Evolutionary conservation across 2,888 invertebrate genomes (phyloP).

Genomic region (Drosophila pegasa): DNA sequence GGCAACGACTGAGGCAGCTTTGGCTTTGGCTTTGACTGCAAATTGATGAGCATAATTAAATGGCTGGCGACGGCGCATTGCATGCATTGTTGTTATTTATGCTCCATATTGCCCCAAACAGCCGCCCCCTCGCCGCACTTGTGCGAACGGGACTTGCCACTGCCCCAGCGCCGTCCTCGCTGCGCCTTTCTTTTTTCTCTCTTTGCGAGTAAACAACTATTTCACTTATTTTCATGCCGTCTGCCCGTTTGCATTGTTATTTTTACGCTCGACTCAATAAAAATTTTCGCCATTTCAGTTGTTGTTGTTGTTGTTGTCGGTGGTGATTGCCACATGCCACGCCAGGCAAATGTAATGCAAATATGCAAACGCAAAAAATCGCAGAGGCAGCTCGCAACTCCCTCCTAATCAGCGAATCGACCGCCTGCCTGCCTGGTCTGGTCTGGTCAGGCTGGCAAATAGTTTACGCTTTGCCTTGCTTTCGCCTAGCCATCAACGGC

Average conservation of each 20-base stretch:
- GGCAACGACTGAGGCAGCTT: conserved; percentile 3
- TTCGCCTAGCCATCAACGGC: conserved; percentile 51
- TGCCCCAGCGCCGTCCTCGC: conserved; percentile 39
- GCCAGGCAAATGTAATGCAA: conserved; percentile 74
- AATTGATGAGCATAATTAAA: conserved; percentile 81
- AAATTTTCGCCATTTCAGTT: conserved; percentile 60
- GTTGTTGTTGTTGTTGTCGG: conserved; percentile 13
- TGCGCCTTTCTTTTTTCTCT: conserved; percentile 22
- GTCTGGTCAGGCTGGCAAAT: conserved; percentile 55
- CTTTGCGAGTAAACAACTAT: conserved; percentile 78
- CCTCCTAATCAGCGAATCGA: conserved; percentile 43
- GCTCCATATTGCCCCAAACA: conserved; percentile 60
- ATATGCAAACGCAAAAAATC: conserved; percentile 64
- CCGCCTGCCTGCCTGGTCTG: too few species aligned
- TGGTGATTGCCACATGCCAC: conserved; percentile 68
- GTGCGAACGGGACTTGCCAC: conserved; percentile 18
- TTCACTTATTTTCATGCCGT: conserved; percentile 79
- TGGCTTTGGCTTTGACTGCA: conserved; percentile 45
- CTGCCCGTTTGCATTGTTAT: conserved; percentile 76
- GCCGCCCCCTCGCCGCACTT: background rate
- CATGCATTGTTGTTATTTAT: conserved; percentile 79
- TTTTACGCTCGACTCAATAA: conserved; percentile 79
- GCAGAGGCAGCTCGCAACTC: conserved; percentile 47
- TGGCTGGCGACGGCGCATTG: conserved; percentile 67
- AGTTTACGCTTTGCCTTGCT: conserved; percentile 53